phyloP scores from a whole-genome alignment of 64 coral and sea anemone species.

The Platygyra sinensis region DNA sequence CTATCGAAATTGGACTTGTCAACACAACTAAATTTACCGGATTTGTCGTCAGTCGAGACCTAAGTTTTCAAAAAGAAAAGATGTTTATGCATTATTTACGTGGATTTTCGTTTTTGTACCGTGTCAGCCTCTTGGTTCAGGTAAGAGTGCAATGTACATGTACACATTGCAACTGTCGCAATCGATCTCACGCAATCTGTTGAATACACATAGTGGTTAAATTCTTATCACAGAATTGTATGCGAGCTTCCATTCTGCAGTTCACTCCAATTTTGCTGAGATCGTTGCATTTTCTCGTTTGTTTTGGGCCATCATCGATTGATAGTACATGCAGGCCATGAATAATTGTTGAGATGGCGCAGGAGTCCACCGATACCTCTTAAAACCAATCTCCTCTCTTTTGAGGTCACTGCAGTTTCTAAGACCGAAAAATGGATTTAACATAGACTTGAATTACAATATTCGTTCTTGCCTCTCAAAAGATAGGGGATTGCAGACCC shows the following conservation, averaged over 20 bases:
- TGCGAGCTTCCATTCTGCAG: not conserved
- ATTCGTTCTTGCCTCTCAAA: too few relatives aligned
- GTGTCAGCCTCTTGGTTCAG: not conserved
- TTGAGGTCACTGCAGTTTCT: too few relatives aligned
- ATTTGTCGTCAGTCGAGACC: slow-evolving; percentile 25
- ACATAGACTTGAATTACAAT: too few relatives aligned
- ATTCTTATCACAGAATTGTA: too few relatives aligned
- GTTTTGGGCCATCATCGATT: not conserved
- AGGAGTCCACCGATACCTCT: not conserved
- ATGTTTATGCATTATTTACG: slow-evolving; percentile 19
- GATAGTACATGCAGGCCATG: not conserved
- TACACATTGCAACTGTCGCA: too few relatives aligned
- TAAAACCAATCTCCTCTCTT: not conserved
- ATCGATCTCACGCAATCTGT: not conserved
- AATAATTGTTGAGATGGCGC: not conserved
- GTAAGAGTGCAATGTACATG: not conserved
- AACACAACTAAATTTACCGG: not conserved
- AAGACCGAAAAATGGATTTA: too few relatives aligned
- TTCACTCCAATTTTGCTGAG: not conserved
- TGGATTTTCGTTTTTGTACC: slow-evolving; percentile 13
- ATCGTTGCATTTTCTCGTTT: not conserved
- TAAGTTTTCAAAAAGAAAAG: not conserved
- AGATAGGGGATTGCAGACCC: too few relatives aligned
- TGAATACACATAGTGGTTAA: not conserved
- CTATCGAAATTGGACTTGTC: slow-evolving; percentile 9